These are phyloP conservation scores for Lagopus leucura DNA, from an alignment of 2,113 vertebrate species.

Conservation along the genomic window DNA sequence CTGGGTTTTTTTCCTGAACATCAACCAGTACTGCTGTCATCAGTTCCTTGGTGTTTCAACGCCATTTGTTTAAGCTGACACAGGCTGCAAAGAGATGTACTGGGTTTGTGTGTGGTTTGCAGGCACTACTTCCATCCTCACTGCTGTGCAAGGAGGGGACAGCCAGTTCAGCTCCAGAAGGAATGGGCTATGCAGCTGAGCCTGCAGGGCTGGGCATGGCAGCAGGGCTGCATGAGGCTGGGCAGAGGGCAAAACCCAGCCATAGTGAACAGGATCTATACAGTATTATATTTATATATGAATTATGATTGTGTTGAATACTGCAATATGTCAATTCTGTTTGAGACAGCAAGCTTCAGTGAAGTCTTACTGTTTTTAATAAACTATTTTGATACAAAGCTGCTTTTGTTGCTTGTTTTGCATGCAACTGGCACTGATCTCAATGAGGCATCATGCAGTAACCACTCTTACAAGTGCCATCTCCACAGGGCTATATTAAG, in stretches of 20 bases:
- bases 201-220: background rate
- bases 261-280: background rate
- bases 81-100: background rate
- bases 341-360: constrained; percentile 75
- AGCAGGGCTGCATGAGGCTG: background rate
- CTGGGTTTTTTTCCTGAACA: constrained; percentile 4
- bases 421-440: rapidly evolving
- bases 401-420: background rate
- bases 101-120: background rate
- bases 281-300: constrained; percentile 24
- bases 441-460: background rate
- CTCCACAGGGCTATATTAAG: background rate
- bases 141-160: background rate
- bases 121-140: background rate
- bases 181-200: background rate
- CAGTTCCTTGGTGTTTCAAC: background rate
- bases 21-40: background rate
- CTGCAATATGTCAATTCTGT: constrained; percentile 56
- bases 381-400: constrained; percentile 82
- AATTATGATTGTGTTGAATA: constrained; percentile 45
- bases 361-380: constrained; percentile 77
- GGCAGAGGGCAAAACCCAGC: background rate
- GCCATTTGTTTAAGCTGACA: background rate
- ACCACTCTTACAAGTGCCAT: background rate
- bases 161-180: background rate